Percentiles rank a stretch among this genome's conserved stretches.
Evolutionary conservation across 2,888 invertebrate species (phyloP).

Genomic region (Neocrepidodera transversa): DNA sequence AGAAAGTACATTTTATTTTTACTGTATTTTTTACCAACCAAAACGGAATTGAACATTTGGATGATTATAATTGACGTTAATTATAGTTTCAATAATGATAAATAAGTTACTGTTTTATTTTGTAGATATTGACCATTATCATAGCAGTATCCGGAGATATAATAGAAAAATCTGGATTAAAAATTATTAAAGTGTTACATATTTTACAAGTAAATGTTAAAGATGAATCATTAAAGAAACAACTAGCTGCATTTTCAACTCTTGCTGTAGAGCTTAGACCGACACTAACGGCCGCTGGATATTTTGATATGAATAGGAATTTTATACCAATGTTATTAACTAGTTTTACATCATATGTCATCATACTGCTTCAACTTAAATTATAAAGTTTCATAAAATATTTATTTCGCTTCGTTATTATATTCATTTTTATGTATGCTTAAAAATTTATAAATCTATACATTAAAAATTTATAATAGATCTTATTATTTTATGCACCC

Average conservation of each 20-base stretch:
- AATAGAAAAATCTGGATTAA: conserved; percentile 1
- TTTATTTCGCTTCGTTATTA: too few species aligned
- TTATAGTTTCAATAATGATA: too few species aligned
- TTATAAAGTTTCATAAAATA: neutral
- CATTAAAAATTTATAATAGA: neutral
- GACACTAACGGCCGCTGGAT: neutral
- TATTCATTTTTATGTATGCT: too few species aligned
- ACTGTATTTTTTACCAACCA: too few species aligned
- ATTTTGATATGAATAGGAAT: conserved; percentile 1
- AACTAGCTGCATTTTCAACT: neutral
- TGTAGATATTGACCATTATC: neutral
- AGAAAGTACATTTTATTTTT: too few species aligned
- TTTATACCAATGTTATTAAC: neutral
- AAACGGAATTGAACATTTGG: too few species aligned
- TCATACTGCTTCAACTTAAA: conserved; percentile 7
- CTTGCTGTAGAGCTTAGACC: neutral
- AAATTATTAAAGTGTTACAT: neutral
- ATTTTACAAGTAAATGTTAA: neutral
- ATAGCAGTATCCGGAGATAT: conserved; percentile 2
- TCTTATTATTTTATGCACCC: conserved; percentile 2
- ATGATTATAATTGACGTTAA: too few species aligned
- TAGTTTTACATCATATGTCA: conserved; percentile 1
- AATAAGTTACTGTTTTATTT: neutral
- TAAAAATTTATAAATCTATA: conserved; percentile 4
- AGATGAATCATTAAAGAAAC: conserved; percentile 1